Evolutionary conservation across 2,888 invertebrate genomes (phyloP), one percentile per base, ranked within the genome.

Genomic region (Fabriciana adippe): DNA sequence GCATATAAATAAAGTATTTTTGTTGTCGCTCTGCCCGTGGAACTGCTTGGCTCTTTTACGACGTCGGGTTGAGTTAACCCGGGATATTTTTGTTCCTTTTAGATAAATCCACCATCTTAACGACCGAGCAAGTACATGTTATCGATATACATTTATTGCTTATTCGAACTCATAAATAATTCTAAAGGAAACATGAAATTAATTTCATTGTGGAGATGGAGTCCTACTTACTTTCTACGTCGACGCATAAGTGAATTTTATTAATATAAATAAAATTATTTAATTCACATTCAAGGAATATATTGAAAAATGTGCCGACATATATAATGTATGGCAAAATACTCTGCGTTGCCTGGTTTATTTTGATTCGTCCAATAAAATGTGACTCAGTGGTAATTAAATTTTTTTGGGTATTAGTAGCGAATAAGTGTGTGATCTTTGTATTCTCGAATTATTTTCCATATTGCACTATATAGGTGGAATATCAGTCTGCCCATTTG

Each of bases 1-100:
- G 89, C 92, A 92, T 92, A 92, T 92, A 92, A 92, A 92, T 92
- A 92, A 92, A 92, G 91, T 90, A 92, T 92, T 90, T 92, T 90
- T 90, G 92, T 90, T 88, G 90, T 85, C 80, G 84, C 85, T 84
- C 80, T 80, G 82, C 75, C 80, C 83, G 82, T 79, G 81, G 86
- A 85, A 85, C 85, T 82, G 81, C 83, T 86, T 82, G 85, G 85
- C 79, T 86, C 88, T 87, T 90, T 92, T 92, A 91, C 88, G 91
- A 91, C 82, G 83, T 81, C 85, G 84, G 79, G 79, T 81, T 82
- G 88, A 84, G 87, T 87, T 89, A 87, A 84, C 86, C 80, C 79
- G 86, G 84, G 87, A 87, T 88, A 87, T 88, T 90, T 91, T 90
- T 90, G 88, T 87, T 87, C 87, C 86, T 88, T 92, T 92, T 90